Evolutionary conservation across 1,140 invertebrate species (phyloP), one percentile per base, ranked within the genome.

Genomic region (Streblospio benedicti): DNA sequence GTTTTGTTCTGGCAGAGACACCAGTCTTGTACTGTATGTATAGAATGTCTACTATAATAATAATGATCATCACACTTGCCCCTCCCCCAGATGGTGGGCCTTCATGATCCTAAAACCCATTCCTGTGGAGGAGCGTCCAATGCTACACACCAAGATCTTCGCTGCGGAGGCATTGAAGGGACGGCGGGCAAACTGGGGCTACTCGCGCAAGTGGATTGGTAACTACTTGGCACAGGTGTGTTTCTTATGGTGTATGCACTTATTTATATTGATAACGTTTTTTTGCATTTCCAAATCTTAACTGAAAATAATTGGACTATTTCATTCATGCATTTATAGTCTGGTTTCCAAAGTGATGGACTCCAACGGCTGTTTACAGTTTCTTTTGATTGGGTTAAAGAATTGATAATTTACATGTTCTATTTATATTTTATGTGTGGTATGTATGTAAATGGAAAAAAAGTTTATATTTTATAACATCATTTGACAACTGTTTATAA

Each of bases 11-110:
- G n/a, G n/a, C n/a, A n/a, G n/a, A n/a, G n/a, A n/a, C n/a, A n/a
- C n/a, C n/a, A n/a, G n/a, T n/a, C n/a, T n/a, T n/a, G n/a, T n/a
- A n/a, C n/a, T n/a, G n/a, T n/a, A n/a, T n/a, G n/a, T n/a, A n/a
- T n/a, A n/a, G n/a, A n/a, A n/a, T n/a, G n/a, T n/a, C n/a, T n/a
- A n/a, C n/a, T n/a, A n/a, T n/a, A n/a, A n/a, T n/a, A n/a, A n/a
- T n/a, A n/a, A n/a, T n/a, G n/a, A n/a, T n/a, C n/a, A n/a, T n/a
- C n/a, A n/a, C n/a, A n/a, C n/a, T n/a, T n/a, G n/a, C n/a, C n/a
- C n/a, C n/a, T n/a, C n/a, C n/a, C n/a, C n/a, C n/a, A 83, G 88
- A 64, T 97, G 94, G 94, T 76, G 89, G 43, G 92, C 90, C 2
- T 87, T 82, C 76, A 92, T 93, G 84, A 85, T 93, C 43, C 81